Conservation (phyloP, 30 jellyfish, hydroid and myxozoan species). For the Aurelia aurita region DNA sequence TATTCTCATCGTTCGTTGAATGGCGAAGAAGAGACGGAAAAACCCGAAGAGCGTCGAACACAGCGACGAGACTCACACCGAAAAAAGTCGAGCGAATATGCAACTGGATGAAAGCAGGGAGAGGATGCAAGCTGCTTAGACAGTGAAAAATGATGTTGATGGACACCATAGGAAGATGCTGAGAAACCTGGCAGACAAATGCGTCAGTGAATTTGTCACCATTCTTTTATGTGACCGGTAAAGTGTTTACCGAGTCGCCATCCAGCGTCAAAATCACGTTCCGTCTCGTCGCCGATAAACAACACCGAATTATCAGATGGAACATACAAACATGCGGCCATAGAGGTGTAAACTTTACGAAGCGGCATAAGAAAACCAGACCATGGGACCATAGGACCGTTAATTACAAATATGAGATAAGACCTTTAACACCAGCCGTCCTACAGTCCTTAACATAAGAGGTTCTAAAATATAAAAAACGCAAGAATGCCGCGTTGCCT, state of each 20-base stretch:
- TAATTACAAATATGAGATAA: too few relatives aligned
- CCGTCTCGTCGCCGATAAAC: slow-evolving; percentile 2
- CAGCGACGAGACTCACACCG: slow-evolving; percentile 88
- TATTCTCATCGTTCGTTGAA: slow-evolving; percentile 77
- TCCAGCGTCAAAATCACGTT: slow-evolving; percentile 4
- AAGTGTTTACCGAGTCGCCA: slow-evolving; percentile 11
- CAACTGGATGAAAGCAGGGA: slow-evolving; percentile 91
- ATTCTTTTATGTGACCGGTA: neutral
- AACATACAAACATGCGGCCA: too few relatives aligned
- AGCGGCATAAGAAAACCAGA: too few relatives aligned
- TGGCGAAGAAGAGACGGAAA: slow-evolving; percentile 52
- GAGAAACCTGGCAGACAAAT: neutral
- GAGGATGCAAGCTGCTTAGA: slow-evolving; percentile 59
- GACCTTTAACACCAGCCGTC: too few relatives aligned
- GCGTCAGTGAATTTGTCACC: neutral
- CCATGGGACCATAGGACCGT: too few relatives aligned
- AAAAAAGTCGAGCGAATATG: slow-evolving; percentile 85
- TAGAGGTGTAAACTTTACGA: too few relatives aligned
- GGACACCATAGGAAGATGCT: neutral
- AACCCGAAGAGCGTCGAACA: slow-evolving; percentile 49
- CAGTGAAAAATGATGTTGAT: slow-evolving; percentile 1
- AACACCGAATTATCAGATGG: neutral
- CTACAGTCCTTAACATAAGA: too few relatives aligned
- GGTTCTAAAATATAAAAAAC: too few relatives aligned
- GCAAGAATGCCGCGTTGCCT: too few relatives aligned